Evolutionary conservation across 2,113 vertebrate species (phyloP).

Genomic region (Ia io): DNA sequence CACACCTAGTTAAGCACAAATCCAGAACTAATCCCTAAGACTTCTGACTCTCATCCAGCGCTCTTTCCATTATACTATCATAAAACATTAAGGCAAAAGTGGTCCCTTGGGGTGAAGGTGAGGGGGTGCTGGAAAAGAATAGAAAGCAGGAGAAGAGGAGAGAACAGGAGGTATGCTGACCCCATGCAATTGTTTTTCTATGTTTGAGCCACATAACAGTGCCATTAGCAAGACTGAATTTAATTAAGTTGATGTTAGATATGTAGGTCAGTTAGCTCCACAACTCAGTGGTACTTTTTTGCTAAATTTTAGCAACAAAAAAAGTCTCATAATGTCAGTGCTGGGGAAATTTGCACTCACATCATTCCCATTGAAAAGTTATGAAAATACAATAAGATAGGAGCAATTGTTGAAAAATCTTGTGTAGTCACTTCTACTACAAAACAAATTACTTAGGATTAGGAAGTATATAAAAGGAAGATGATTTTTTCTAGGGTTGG

Average conservation of each 20-base stretch:
- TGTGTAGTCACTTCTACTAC: not conserved
- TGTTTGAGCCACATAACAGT: not conserved
- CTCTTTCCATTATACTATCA: constrained; percentile 41
- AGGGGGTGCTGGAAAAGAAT: constrained; percentile 13
- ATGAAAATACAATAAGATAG: constrained; percentile 5
- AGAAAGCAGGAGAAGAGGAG: not conserved
- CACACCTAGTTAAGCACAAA: constrained; percentile 53
- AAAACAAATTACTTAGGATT: not conserved
- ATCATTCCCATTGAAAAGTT: not conserved
- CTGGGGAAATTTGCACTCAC: not conserved
- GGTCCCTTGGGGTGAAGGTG: not conserved
- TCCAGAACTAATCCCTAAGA: constrained; percentile 51
- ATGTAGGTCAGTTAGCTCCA: not conserved
- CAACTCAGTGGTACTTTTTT: constrained; percentile 23
- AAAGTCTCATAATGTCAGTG: not conserved
- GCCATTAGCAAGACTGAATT: constrained; percentile 19
- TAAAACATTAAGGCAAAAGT: constrained; percentile 59
- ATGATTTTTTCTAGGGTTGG: not conserved
- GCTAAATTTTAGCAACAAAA: constrained; percentile 17
- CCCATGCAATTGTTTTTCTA: constrained; percentile 30
- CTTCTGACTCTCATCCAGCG: not conserved
- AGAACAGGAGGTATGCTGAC: not conserved
- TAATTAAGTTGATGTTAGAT: constrained; percentile 25
- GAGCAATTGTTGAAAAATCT: not conserved
- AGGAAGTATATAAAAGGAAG: not conserved